phyloP scores from a whole-genome alignment of 2,888 invertebrate species.

The Bombyx huttoni region DNA sequence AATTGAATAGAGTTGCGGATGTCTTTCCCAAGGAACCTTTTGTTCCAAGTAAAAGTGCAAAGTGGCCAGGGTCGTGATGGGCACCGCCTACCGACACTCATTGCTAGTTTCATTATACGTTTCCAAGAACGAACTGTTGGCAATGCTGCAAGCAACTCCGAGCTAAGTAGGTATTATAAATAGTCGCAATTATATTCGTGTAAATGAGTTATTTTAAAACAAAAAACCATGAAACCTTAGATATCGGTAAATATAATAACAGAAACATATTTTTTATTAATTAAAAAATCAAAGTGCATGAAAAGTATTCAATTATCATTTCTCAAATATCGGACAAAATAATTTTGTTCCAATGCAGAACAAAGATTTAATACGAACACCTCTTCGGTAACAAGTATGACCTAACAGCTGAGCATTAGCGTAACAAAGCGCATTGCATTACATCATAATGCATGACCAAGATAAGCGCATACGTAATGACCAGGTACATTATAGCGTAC shows the following conservation, averaged over 20 bases:
- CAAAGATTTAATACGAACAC: neutral
- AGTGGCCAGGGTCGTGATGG: constrained; percentile 29
- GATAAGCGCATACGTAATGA: neutral
- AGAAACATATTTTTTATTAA: no score
- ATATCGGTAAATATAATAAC: no score
- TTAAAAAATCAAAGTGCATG: no score
- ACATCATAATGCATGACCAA: neutral
- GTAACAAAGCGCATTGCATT: neutral
- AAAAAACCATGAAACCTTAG: no score
- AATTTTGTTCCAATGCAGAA: neutral
- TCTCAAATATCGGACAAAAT: neutral
- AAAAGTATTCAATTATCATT: no score
- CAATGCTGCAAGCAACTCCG: constrained; percentile 24
- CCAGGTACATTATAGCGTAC: neutral
- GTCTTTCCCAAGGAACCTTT: constrained; percentile 25
- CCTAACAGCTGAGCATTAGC: neutral
- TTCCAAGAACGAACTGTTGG: constrained; percentile 33
- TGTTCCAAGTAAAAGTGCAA: constrained; percentile 28
- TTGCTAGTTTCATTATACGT: constrained; percentile 32
- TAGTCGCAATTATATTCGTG: constrained; percentile 18
- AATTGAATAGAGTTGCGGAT: neutral
- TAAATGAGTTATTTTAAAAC: constrained; percentile 10
- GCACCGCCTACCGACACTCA: constrained; percentile 24
- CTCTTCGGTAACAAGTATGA: neutral
- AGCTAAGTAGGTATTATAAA: constrained; percentile 18